A percentile compares a stretch with the other conserved stretches of the same genome.
Conservation (phyloP, 2,888 invertebrate genomes). For the Scaptomyza flava region DNA sequence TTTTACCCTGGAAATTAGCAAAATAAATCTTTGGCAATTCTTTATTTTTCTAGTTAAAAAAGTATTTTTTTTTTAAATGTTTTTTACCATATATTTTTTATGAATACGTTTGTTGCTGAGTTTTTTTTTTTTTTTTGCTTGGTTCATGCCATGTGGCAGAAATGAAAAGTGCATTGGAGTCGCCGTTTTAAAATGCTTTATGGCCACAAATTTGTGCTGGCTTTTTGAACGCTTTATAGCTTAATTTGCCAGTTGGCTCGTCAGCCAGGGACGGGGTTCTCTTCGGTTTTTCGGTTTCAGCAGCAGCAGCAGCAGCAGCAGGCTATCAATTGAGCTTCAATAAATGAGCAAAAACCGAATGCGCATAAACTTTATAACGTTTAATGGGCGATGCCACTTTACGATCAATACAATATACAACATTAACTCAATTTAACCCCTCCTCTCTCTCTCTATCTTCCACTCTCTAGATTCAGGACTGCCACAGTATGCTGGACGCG, state of each 20-base stretch:
- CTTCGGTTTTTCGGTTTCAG: slow-evolving; percentile 3
- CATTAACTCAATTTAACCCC: slow-evolving; percentile 11
- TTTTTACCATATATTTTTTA: background rate
- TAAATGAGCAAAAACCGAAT: slow-evolving; percentile 61
- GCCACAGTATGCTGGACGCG: slow-evolving; percentile 91
- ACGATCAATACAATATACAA: slow-evolving; percentile 58
- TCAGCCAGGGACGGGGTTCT: slow-evolving; percentile 1
- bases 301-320: slow-evolving; percentile 1
- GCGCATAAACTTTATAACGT: slow-evolving; percentile 74
- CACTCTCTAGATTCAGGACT: slow-evolving; percentile 89
- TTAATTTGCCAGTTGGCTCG: slow-evolving; percentile 60
- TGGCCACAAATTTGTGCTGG: slow-evolving; percentile 77
- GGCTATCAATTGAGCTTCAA: slow-evolving; percentile 55
- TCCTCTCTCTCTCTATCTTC: background rate
- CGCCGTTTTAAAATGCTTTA: slow-evolving; percentile 69
- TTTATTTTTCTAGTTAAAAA: too few relatives aligned
- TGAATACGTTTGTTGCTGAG: background rate
- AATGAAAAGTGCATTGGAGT: slow-evolving; percentile 47
- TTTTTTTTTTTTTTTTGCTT: background rate
- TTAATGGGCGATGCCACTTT: slow-evolving; percentile 78
- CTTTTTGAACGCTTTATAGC: slow-evolving; percentile 78
- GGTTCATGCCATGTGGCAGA: slow-evolving; percentile 29
- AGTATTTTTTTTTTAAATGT: background rate
- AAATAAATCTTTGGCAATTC: too few relatives aligned
- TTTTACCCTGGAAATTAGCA: too few relatives aligned